These are phyloP conservation scores for Actenoides lindsayi DNA, from an alignment of 2,113 vertebrate genomes.

Conservation along the genomic window DNA sequence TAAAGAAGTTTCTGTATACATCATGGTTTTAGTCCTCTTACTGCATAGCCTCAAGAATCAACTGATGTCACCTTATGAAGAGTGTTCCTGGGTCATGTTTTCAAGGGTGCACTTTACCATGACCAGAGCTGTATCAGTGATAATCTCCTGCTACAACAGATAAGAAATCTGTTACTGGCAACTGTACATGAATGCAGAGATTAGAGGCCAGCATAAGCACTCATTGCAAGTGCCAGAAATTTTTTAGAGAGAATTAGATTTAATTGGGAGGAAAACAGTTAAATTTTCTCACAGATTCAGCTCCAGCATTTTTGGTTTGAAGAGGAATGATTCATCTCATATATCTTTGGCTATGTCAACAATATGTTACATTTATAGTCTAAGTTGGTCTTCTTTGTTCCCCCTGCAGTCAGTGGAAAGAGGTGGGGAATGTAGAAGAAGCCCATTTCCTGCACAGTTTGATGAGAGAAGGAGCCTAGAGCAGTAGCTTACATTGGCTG, in stretches of 20 bases:
- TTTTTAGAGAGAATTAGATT: background rate
- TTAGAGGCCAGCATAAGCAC: background rate
- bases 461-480: background rate
- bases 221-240: background rate
- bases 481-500: background rate
- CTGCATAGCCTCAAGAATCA: background rate
- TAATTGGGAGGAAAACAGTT: background rate
- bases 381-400: background rate
- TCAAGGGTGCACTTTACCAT: background rate
- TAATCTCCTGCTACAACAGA: background rate
- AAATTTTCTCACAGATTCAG: background rate
- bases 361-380: background rate
- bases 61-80: background rate
- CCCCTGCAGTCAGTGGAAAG: background rate
- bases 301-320: background rate
- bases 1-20: background rate
- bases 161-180: background rate
- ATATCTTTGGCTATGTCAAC: background rate
- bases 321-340: background rate
- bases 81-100: background rate
- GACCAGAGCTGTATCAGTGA: background rate
- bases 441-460: background rate
- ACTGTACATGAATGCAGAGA: background rate
- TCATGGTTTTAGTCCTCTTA: background rate
- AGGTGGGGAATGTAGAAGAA: background rate